Evolutionary conservation across 1,140 invertebrate genomes (phyloP), one percentile per base, ranked within the genome.

Genomic region (Diuraphis noxia): DNA sequence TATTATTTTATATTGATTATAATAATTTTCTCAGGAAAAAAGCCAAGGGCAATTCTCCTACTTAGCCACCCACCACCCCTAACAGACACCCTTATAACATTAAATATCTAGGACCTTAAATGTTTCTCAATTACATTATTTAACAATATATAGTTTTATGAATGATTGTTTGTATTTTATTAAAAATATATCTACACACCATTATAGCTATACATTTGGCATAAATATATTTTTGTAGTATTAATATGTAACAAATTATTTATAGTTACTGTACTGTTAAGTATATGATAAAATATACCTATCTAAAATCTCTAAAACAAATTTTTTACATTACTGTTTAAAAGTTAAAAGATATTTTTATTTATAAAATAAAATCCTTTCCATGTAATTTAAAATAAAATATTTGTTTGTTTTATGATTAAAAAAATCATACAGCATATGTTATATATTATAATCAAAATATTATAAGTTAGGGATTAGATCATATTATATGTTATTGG

Each of bases 211-310:
- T 85, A 34, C 25, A 85, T n/a, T n/a, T 85, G n/a, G 49, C 0
- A 46, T 46, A 43, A 49, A 46, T 85, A 46, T 85, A 85, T 85
- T 85, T 85, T 85, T 85, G 7, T 85, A 85, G 84, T 85, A 34
- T 43, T 85, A 49, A 9, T 41, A 30, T 40, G 6, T 25, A 81
- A 77, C 36, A 40, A 43, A 43, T 85, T 85, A 3, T 46, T 84
- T 34, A n/a, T 34, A 49, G 5, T 46, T 23, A 10, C 8, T 85
- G 4, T 23, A 10, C 8, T 85, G 4, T 21, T 2, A 46, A n/a
- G 30, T 23, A 34, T 43, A 85, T 82, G 23, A 41, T 85, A 10
- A 46, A n/a, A 85, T 84, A 43, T 43, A 84, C 8, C 5, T 21
- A 34, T 43, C 19, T 21, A 84, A 34, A 84, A 84, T 2, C 17